Evolutionary conservation across 1,140 invertebrate genomes (phyloP), one percentile per base, ranked within the genome.

Genomic region (Akabosia matsudoensis): DNA sequence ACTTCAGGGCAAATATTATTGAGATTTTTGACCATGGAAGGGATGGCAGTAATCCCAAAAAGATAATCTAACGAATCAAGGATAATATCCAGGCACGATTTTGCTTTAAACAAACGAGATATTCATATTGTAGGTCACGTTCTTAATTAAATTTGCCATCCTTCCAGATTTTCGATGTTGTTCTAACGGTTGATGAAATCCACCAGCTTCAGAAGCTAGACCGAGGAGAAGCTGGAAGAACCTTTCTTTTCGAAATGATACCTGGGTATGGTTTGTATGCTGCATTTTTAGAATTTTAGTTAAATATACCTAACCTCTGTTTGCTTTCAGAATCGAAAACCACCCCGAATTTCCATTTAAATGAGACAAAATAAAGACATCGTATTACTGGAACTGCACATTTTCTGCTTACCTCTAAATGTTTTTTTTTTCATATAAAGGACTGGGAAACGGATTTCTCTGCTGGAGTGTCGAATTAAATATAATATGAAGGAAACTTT

Each of bases 91-190:
- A 80, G 31, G 81, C 81, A 34, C 76, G 77, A 28, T 13, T 22
- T 70, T 30, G 18, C 10, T 70, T 7, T 24, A 24, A 61, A 13
- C 16, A 14, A n/a, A 10, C 10, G 16, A 24, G 10, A 70, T 30
- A 16, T 51, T 18, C 26, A 37, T 74, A 30, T 13, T 71, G 30
- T 22, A 14, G 16, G 33, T 54, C 1, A 76, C 4, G 16, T 22
- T 10, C 33, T 64, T 22, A 7, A 28, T 24, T 74, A 45, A n/a
- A 45, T 33, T 52, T 70, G 22, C 10, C 10, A 30, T 7, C 22
- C 7, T 22, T 3, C 26, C 22, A 89, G 76, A 84, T 91, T 72
- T 90, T 89, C 77, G 86, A 89, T 82, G 90, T 90, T 82, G 82
- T 84, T 74, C 81, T 90, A 14, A 85, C 78, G 14, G 77, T 84